phyloP scores from a whole-genome alignment of 1,140 invertebrate genomes.

The Orchestia grillus region DNA sequence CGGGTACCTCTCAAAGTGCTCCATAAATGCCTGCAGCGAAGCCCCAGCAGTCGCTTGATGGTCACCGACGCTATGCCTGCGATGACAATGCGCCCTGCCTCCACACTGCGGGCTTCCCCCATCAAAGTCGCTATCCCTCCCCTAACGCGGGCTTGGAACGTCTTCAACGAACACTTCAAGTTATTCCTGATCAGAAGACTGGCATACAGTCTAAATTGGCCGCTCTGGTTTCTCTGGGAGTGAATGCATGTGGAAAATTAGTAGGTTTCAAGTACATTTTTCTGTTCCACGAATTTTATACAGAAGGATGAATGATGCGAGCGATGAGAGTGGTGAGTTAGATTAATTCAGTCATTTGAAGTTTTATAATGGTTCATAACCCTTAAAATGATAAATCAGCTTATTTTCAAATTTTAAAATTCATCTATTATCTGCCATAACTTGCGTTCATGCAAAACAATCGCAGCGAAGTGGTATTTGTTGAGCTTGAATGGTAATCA shows the following conservation, averaged over 20 bases:
- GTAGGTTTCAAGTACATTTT: not conserved
- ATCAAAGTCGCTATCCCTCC: not conserved
- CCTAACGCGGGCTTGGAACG: not conserved
- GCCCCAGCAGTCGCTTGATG: not conserved
- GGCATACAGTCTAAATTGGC: not conserved
- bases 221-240: not conserved
- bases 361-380: not conserved
- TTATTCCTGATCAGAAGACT: not conserved
- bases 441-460: not conserved
- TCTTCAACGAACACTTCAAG: not conserved
- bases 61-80: not conserved
- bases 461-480: not conserved
- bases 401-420: not conserved
- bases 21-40: not conserved
- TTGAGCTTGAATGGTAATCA: not conserved
- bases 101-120: not conserved
- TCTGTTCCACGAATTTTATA: not conserved
- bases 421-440: not conserved
- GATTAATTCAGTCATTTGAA: not conserved
- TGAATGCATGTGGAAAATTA: not conserved
- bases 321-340: not conserved
- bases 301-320: not conserved
- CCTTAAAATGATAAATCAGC: not conserved
- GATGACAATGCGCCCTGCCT: not conserved
- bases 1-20: not conserved